Conservation (phyloP, 2,888 invertebrate genomes). For the Tenodera sinensis region DNA sequence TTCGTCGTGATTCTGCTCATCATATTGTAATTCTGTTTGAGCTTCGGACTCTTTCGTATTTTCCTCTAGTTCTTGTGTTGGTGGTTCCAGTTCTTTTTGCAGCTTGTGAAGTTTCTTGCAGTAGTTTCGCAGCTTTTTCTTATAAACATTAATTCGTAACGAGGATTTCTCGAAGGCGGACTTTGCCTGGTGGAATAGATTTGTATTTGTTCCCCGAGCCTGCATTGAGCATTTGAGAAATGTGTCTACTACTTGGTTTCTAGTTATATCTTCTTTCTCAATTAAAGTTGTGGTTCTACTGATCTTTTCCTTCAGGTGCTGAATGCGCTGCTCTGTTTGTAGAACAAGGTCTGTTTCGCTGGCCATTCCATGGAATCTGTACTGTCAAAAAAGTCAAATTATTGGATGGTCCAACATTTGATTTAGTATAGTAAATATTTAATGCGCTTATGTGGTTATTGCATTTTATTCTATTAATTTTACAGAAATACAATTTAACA, state of each 20-base stretch:
- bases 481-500: too few relatives aligned
- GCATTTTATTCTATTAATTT: too few relatives aligned
- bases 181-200: background rate
- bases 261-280: background rate
- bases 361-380: too few relatives aligned
- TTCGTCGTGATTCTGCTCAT: background rate
- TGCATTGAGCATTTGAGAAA: background rate
- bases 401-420: too few relatives aligned
- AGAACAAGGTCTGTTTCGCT: background rate
- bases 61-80: background rate
- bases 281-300: background rate
- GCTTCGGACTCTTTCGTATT: background rate
- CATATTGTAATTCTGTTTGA: background rate
- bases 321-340: background rate
- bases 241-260: background rate
- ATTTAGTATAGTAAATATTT: too few relatives aligned
- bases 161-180: background rate
- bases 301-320: background rate
- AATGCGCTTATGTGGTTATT: too few relatives aligned
- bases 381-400: too few relatives aligned
- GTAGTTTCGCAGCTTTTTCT: background rate
- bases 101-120: background rate
- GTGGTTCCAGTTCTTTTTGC: background rate
- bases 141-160: background rate
- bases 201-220: background rate